These are phyloP conservation scores for Panurus biarmicus DNA, from an alignment of 2,113 vertebrate genomes.

Conservation along the genomic window DNA sequence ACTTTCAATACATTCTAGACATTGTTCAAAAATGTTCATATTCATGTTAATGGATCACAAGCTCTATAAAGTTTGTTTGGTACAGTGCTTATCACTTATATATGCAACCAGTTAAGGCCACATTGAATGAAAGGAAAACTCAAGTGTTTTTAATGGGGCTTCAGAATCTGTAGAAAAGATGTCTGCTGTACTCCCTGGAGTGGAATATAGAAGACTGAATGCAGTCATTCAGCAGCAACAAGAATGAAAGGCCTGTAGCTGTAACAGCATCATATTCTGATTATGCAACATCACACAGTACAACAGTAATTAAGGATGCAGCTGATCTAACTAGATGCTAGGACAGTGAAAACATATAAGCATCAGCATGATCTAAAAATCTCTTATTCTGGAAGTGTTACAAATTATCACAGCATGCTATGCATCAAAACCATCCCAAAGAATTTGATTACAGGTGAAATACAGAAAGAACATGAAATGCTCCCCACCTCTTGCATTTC, in stretches of 20 bases:
- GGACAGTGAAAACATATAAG: not conserved
- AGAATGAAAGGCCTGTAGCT: not conserved
- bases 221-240: constrained; percentile 5
- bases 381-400: not conserved
- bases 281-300: constrained; percentile 20
- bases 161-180: not conserved
- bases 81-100: not conserved
- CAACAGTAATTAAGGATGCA: not conserved
- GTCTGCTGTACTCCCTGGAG: not conserved
- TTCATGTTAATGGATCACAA: not conserved
- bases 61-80: not conserved
- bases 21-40: not conserved
- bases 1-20: not conserved
- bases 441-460: not conserved
- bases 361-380: not conserved
- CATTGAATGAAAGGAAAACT: not conserved
- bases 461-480: not conserved
- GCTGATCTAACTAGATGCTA: not conserved
- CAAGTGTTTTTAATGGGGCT: not conserved
- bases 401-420: not conserved
- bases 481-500: not conserved
- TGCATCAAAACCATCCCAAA: not conserved
- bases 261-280: not conserved
- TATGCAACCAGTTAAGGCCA: not conserved
- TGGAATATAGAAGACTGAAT: not conserved